These are phyloP conservation scores for Ceramica pisi DNA, from an alignment of 2,888 invertebrate genomes.

Conservation along the genomic window DNA sequence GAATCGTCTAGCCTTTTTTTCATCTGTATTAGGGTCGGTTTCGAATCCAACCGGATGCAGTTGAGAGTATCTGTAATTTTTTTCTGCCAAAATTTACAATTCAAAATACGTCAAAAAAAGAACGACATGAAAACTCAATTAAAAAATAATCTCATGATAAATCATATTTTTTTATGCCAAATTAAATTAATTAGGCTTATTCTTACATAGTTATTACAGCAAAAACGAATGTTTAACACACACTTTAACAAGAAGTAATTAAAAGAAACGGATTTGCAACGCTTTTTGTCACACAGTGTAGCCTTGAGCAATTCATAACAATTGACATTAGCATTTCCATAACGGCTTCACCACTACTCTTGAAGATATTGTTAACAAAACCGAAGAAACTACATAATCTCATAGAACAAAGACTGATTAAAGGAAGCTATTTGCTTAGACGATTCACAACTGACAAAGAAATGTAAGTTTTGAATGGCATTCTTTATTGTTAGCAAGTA, in stretches of 20 bases:
- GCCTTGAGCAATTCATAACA: background rate
- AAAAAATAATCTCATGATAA: too few relatives aligned
- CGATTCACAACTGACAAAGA: background rate
- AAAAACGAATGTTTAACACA: background rate
- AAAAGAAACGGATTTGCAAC: background rate
- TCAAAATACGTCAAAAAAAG: too few relatives aligned
- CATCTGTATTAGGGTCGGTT: too few relatives aligned
- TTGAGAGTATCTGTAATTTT: too few relatives aligned
- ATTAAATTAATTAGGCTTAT: background rate
- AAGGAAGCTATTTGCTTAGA: background rate
- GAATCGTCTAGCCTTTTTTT: too few relatives aligned
- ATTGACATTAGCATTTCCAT: background rate
- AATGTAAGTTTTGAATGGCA: background rate
- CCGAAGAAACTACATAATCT: background rate
- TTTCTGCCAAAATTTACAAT: too few relatives aligned
- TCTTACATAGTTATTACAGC: background rate
- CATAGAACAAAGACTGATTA: constrained; percentile 10
- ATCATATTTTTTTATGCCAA: too few relatives aligned
- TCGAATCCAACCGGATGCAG: too few relatives aligned
- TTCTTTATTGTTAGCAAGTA: background rate
- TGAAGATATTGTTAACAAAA: constrained; percentile 7
- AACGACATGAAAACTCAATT: too few relatives aligned
- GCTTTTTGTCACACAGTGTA: background rate
- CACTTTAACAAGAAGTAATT: background rate
- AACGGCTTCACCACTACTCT: background rate